Conservation (phyloP, 1,140 invertebrate species). For the Anoplophora glabripennis region DNA sequence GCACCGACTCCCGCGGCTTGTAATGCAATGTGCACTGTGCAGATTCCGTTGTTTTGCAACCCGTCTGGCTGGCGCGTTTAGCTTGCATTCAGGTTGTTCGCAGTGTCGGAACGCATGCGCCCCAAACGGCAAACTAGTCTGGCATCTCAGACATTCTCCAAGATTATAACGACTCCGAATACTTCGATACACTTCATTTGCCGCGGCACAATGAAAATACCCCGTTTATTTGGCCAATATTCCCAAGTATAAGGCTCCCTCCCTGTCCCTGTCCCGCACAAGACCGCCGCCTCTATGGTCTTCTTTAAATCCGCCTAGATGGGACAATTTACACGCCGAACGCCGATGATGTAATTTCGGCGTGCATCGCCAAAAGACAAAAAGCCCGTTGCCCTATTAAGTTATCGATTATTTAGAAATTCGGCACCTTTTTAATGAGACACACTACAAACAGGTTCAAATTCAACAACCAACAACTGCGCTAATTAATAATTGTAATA, state of each 20-base stretch:
- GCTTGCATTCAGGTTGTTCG: constrained; percentile 44
- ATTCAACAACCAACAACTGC: no score
- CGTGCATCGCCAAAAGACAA: no score
- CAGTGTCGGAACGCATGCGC: constrained; percentile 35
- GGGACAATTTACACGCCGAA: no score
- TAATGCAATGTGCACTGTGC: constrained; percentile 46
- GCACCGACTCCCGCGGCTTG: constrained; percentile 48
- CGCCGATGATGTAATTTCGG: no score
- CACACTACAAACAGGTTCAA: no score
- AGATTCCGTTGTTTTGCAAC: constrained; percentile 46
- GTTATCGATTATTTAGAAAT: no score
- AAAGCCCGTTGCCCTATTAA: no score
- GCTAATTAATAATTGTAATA: no score
- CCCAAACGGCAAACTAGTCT: constrained; percentile 38
- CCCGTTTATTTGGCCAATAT: not conserved
- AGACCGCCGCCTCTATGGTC: not conserved
- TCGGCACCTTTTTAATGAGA: no score
- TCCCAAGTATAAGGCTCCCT: not conserved
- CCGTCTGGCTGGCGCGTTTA: constrained; percentile 33
- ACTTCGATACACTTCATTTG: not conserved
- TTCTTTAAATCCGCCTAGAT: not conserved
- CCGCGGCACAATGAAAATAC: constrained; percentile 15
- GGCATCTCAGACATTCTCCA: constrained; percentile 20
- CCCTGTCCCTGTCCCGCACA: not conserved
- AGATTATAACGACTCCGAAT: constrained; percentile 21